Conservation (phyloP, 2,888 invertebrate species). For the Prosapia bicincta region DNA sequence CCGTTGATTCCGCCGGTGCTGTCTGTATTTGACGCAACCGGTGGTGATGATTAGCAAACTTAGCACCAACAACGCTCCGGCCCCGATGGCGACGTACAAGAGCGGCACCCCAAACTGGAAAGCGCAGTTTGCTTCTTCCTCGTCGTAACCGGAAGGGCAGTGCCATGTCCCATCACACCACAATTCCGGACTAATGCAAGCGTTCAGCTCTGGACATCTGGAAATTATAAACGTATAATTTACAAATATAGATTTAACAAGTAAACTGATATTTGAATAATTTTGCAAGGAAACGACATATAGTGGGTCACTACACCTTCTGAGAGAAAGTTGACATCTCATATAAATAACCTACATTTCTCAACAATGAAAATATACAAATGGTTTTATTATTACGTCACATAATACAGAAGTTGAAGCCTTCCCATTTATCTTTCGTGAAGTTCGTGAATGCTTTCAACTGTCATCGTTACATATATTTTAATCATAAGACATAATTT, state of each 20-base stretch:
- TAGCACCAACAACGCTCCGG: slow-evolving; percentile 59
- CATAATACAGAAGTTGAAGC: no score
- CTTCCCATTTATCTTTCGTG: no score
- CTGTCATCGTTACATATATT: no score
- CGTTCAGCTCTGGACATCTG: slow-evolving; percentile 77
- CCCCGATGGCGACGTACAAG: slow-evolving; percentile 61
- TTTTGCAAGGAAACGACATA: not conserved
- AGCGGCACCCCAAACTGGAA: slow-evolving; percentile 64
- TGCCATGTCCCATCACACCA: slow-evolving; percentile 80
- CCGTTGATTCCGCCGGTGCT: slow-evolving; percentile 53
- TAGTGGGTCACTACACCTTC: no score
- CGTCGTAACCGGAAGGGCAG: slow-evolving; percentile 79
- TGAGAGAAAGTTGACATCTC: no score
- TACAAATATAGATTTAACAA: no score
- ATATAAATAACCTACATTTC: no score
- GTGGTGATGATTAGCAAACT: slow-evolving; percentile 58
- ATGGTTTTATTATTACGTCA: no score
- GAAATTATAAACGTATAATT: no score
- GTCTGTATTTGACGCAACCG: slow-evolving; percentile 52
- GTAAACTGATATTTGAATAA: not conserved
- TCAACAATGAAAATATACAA: no score
- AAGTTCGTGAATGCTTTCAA: no score
- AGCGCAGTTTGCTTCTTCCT: slow-evolving; percentile 72
- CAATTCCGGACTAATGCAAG: slow-evolving; percentile 70
- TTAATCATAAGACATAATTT: no score